Evolutionary conservation across 2,797 vertebrate species (phyloP).

Genomic region (Neosalanx taihuensis): DNA sequence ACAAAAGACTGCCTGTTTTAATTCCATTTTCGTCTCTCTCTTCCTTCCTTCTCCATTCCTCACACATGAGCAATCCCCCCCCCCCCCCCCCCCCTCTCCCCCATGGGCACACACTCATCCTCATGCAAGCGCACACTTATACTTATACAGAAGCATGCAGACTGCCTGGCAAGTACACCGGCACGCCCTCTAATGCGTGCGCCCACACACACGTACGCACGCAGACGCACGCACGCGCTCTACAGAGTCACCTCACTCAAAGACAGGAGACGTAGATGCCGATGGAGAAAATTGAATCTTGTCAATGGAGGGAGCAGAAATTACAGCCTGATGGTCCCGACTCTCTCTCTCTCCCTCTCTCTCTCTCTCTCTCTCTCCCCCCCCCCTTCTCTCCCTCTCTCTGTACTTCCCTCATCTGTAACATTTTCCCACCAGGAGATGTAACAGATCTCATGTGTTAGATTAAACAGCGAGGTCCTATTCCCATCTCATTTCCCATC

Average conservation of each 20-base stretch:
- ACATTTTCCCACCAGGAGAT: constrained; percentile 37
- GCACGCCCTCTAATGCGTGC: neutral
- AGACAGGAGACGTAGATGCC: constrained; percentile 39
- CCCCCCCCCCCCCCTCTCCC: no score
- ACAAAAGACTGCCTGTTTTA: neutral
- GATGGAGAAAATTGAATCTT: constrained; percentile 44
- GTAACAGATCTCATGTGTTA: constrained; percentile 33
- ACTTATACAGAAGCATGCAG: neutral
- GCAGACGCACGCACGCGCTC: constrained; percentile 29
- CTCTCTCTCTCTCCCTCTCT: constrained; percentile 22
- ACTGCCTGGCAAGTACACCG: neutral
- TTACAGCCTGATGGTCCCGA: constrained; percentile 24
- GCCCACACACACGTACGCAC: neutral
- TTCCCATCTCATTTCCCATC: constrained; percentile 16
- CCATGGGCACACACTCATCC: neutral
- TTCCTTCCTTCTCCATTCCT: no score
- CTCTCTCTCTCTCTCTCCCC: neutral
- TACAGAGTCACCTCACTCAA: constrained; percentile 33
- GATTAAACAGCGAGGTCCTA: constrained; percentile 34
- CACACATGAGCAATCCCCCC: no score
- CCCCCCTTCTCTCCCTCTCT: neutral
- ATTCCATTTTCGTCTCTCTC: no score
- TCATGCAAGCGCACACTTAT: neutral
- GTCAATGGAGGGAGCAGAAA: constrained; percentile 32
- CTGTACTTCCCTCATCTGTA: neutral